These are phyloP conservation scores for Seladonia tumulorum DNA, from an alignment of 2,888 invertebrate species.

Conservation along the genomic window DNA sequence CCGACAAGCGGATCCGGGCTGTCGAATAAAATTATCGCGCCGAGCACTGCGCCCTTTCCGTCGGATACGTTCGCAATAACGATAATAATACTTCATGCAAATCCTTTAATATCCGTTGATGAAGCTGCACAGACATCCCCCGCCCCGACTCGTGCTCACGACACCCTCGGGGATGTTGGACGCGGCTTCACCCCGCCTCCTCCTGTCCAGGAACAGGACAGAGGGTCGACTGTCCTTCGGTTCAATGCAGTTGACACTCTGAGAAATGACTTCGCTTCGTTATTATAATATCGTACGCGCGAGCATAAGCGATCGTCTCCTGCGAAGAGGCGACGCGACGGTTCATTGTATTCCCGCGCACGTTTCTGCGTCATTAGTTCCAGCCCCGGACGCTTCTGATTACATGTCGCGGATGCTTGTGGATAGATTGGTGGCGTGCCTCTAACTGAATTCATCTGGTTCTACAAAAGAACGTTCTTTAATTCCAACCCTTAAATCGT, in stretches of 20 bases:
- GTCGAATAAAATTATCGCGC: conserved; percentile 71
- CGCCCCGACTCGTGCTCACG: conserved; percentile 75
- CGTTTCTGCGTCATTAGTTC: conserved; percentile 78
- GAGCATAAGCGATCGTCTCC: conserved; percentile 50
- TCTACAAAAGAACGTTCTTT: not conserved
- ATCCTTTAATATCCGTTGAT: conserved; percentile 84
- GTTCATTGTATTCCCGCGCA: conserved; percentile 78
- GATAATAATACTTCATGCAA: conserved; percentile 83
- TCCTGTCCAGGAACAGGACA: conserved; percentile 72
- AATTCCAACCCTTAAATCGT: not conserved
- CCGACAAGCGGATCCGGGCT: conserved; percentile 63
- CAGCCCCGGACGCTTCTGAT: not conserved
- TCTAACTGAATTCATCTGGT: not conserved
- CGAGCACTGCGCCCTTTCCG: conserved; percentile 50
- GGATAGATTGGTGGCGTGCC: not conserved
- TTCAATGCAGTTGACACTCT: conserved; percentile 84
- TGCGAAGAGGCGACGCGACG: conserved; percentile 29
- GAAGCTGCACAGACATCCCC: conserved; percentile 76
- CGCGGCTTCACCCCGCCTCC: conserved; percentile 61
- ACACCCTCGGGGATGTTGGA: conserved; percentile 80
- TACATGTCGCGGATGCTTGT: not conserved
- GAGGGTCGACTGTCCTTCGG: conserved; percentile 77
- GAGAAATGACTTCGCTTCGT: conserved; percentile 83
- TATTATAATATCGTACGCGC: conserved; percentile 78
- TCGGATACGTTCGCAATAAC: conserved; percentile 77